A percentile compares a stretch with the other conserved stretches of the same genome.
phyloP scores from a whole-genome alignment of 2,888 invertebrate genomes.

The Trachelus stipa region DNA sequence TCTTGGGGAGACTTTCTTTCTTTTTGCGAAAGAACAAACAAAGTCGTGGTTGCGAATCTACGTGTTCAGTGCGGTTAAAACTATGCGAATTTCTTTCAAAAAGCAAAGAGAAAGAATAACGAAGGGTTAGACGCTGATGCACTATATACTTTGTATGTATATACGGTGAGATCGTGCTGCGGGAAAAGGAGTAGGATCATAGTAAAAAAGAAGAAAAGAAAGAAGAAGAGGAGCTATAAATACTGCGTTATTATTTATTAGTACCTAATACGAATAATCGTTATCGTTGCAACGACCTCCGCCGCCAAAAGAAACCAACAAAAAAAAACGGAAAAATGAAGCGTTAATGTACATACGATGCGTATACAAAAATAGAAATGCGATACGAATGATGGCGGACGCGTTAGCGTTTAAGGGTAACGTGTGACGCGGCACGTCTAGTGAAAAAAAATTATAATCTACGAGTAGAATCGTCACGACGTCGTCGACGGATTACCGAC shows the following conservation, averaged over 20 bases:
- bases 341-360: conserved; percentile 15
- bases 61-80: background rate
- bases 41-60: conserved; percentile 10
- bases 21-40: conserved; percentile 12
- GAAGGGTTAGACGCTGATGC: background rate
- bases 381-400: conserved; percentile 29
- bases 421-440: background rate
- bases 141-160: conserved; percentile 35
- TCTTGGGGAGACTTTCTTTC: conserved; percentile 48
- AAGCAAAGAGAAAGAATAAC: background rate
- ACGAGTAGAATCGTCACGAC: background rate
- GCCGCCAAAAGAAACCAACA: conserved; percentile 1
- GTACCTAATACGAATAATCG: background rate
- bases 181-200: background rate
- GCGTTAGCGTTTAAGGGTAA: background rate
- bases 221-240: background rate
- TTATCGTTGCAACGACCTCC: conserved; percentile 2
- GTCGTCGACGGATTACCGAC: background rate
- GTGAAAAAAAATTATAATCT: background rate
- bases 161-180: conserved; percentile 24
- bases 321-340: conserved; percentile 18
- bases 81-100: background rate
- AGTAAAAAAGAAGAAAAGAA: background rate
- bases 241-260: conserved; percentile 3
- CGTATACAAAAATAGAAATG: conserved; percentile 38